Base-by-base conservation (phyloP, 2,888 invertebrate species). In the Shargacucullia verbasci region DNA sequence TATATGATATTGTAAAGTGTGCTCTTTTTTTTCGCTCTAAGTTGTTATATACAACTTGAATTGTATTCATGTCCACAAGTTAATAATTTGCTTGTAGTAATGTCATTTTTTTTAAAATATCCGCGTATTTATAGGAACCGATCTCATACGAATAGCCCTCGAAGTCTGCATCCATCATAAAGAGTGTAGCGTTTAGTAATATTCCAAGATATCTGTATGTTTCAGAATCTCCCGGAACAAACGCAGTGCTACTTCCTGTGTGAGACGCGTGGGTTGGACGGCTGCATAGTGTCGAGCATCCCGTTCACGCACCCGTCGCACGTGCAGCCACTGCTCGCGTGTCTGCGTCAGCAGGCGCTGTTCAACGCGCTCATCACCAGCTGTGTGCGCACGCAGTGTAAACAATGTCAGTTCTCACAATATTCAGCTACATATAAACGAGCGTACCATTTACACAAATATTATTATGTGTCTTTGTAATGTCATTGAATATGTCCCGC, bases 251-350 rank as follows among this genome's bases (percentile, higher is more conserved):
- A 98, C 89, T 98, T 98, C 88, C 95, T 99, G 92, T 98, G 98
- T 25, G 97, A 98, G 85, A 96, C 96, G 65, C 95, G 95, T 65
- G 95, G 95, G 27, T 81, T 93, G 88, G 96, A 96, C 66, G 98
- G 98, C 6, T 95, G 97, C 70, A 88, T 97, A 76, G 96, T 98
- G 46, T 94, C 95, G 46, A 97, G 96, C 63, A 96, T 99, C 56
- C 98, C 98, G 0, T 99, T 99, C 92, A 98, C 98, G 0, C 98
- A 99, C 91, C 99, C 99, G 1, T 96, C 97, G 7, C 98, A 98
- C 87, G 98, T 99, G 59, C 97, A 98, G 44, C 96, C 97, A 83
- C 97, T 99, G 75, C 95, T 99, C 34, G 96, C 96, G 35, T 95
- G 96, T 67, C 94, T 99, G 12, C 95, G 99, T 3, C 98, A 98